phyloP scores from a whole-genome alignment of 2,888 invertebrate genomes.

The Ennomos fuscantarius region DNA sequence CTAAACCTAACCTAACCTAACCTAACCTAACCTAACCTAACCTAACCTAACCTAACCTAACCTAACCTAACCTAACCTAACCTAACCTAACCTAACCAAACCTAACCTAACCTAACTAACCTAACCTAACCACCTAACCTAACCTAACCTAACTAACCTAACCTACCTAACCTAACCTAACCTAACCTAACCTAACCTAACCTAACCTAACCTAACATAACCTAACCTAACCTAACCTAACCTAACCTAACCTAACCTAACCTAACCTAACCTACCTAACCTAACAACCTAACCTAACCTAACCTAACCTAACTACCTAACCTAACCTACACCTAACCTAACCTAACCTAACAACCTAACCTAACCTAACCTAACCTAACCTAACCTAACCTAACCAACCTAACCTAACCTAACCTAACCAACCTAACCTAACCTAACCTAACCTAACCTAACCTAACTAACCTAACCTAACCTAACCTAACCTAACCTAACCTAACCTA shows the following conservation, averaged over 20 bases:
- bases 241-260: slow-evolving; percentile 22
- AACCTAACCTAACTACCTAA: slow-evolving; percentile 38
- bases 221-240: slow-evolving; percentile 36
- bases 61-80: slow-evolving; percentile 33
- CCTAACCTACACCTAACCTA: slow-evolving; percentile 42
- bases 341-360: slow-evolving; percentile 30
- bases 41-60: slow-evolving; percentile 32
- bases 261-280: not conserved
- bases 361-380: slow-evolving; percentile 42
- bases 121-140: slow-evolving; percentile 31
- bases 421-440: slow-evolving; percentile 25
- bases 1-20: slow-evolving; percentile 31
- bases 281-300: slow-evolving; percentile 36
- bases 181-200: slow-evolving; percentile 22
- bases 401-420: slow-evolving; percentile 1
- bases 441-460: slow-evolving; percentile 29
- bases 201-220: slow-evolving; percentile 26
- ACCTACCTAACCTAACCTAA: slow-evolving; percentile 23
- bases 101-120: slow-evolving; percentile 34
- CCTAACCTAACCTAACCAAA: slow-evolving; percentile 28
- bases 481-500: slow-evolving; percentile 40
- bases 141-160: slow-evolving; percentile 30
- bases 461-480: slow-evolving; percentile 39
- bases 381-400: slow-evolving; percentile 38
- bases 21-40: slow-evolving; percentile 31